Base-by-base conservation (phyloP, 2,888 invertebrate species). In the Apotomis betuletana region DNA sequence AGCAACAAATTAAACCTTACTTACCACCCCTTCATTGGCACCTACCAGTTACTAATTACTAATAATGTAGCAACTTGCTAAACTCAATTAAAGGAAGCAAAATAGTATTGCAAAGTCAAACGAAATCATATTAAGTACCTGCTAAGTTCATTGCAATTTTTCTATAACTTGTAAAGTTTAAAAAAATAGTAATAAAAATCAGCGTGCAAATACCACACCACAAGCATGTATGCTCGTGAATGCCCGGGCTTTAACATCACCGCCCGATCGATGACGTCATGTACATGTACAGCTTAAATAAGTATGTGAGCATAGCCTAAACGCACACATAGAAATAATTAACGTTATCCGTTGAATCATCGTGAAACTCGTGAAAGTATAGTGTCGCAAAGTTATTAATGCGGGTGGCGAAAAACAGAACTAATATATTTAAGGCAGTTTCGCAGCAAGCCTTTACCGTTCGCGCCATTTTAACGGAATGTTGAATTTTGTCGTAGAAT, bases 291-390 rank as follows among this genome's bases (percentile, higher is more conserved):
- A 44, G 61, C 55, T 15, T 36, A 3, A n/a, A 5, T 55, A 49
- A 49, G 6, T 6, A 55, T 49, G 67, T 67, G 52, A 13, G 51
- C n/a, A 13, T 57, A 65, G 27, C 27, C n/a, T 41, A 4, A 10
- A 27, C 44, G 61, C 71, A 71, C 60, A 71, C 71, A 52, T 55
- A 67, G 51, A 67, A n/a, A 71, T 57, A 57, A 71, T 71, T 71
- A 71, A 71, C 71, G 71, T 67, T 71, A 71, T 67, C 71, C 71
- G 67, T 71, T 71, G 71, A 71, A 67, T 67, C 71, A 71, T 67
- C 69, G 69, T 71, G 71, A 71, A 71, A 71, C 67, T 67, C 69
- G 69, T 71, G 71, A 71, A 71, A 71, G 71, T 67, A 57, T 60
- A 65, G 60, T 62, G 15, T 54, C 38, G 12, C 71, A 67, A 71